Evolutionary conservation across 2,888 invertebrate species (phyloP).

Genomic region (Muschampia plurimacula): DNA sequence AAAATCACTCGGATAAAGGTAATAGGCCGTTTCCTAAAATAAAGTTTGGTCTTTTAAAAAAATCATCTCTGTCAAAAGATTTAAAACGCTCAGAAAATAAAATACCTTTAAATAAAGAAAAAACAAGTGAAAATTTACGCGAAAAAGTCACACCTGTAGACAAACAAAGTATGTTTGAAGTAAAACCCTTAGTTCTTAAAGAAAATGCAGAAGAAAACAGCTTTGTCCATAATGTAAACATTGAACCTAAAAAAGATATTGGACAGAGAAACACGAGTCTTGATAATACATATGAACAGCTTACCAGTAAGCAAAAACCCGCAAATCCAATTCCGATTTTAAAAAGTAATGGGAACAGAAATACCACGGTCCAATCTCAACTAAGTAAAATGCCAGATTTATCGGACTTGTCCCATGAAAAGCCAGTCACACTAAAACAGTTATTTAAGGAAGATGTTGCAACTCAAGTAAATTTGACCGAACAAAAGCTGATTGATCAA

Average conservation of each 20-base stretch:
- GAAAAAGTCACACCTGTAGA: neutral
- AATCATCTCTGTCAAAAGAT: slow-evolving; percentile 11
- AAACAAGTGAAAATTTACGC: neutral
- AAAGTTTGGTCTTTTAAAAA: slow-evolving; percentile 18
- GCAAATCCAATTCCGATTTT: slow-evolving; percentile 8
- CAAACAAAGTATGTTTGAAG: neutral
- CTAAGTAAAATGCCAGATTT: neutral
- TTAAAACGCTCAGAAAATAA: neutral
- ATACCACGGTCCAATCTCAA: neutral
- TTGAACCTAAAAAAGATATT: neutral
- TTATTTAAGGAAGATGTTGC: slow-evolving; percentile 12
- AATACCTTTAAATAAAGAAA: neutral
- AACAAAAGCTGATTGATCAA: neutral
- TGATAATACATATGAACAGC: neutral
- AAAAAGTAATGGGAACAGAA: neutral
- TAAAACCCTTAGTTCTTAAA: neutral
- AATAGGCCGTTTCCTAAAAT: slow-evolving; percentile 17
- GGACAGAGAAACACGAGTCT: neutral
- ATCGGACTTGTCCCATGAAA: neutral
- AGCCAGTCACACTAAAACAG: slow-evolving; percentile 17
- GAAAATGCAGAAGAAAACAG: neutral
- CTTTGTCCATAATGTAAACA: neutral
- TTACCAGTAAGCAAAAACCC: neutral
- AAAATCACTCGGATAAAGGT: neutral
- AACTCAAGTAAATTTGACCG: slow-evolving; percentile 18